Conservation (phyloP, 2,113 vertebrate genomes). For the Esox niger region DNA sequence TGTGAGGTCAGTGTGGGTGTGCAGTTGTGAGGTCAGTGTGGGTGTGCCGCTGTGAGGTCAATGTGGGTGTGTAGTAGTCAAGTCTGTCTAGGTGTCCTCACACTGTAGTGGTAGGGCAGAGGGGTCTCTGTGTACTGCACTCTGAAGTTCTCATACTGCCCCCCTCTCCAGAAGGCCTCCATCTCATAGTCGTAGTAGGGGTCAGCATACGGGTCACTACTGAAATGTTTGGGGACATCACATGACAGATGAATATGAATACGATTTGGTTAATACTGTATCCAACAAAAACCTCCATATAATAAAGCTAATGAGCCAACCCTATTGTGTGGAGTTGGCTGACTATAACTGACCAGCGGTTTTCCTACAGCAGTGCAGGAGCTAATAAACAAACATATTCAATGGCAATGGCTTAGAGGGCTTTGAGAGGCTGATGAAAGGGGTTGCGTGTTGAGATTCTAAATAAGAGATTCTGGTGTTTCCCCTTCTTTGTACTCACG, state of each 20-base stretch:
- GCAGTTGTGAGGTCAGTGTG: background rate
- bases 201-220: constrained; percentile 85
- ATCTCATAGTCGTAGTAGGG: constrained; percentile 96
- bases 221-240: no score
- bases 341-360: no score
- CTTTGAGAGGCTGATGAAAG: constrained; percentile 56
- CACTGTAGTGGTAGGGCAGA: constrained; percentile 85
- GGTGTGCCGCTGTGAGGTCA: background rate
- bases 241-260: no score
- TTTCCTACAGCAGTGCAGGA: no score
- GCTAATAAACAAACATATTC: no score
- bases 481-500: constrained; percentile 58
- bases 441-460: constrained; percentile 74
- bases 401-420: background rate
- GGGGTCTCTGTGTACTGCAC: constrained; percentile 94
- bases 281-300: no score
- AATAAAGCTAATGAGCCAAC: no score
- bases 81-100: constrained; percentile 67
- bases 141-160: constrained; percentile 98
- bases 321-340: no score
- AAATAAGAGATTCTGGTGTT: constrained; percentile 31
- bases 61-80: background rate
- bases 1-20: no score
- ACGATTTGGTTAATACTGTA: no score
- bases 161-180: constrained; percentile 93